These are phyloP conservation scores for Rhopalosiphum nymphaeae DNA, from an alignment of 2,888 invertebrate species.

Conservation along the genomic window DNA sequence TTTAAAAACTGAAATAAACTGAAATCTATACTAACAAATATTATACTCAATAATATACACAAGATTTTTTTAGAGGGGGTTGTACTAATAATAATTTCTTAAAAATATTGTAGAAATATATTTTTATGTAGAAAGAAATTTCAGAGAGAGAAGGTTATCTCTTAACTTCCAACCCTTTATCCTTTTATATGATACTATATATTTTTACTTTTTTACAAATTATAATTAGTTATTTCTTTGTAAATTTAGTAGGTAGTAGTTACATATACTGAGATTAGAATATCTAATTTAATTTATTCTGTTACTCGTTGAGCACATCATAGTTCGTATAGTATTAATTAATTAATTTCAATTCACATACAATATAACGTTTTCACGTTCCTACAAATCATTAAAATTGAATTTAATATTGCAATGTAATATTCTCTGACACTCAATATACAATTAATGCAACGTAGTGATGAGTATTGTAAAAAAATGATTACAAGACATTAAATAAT, in stretches of 20 bases:
- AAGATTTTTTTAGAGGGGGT: background rate
- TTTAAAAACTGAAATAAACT: background rate
- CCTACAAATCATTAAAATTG: background rate
- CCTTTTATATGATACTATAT: background rate
- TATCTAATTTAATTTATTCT: background rate
- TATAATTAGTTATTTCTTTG: background rate
- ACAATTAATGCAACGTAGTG: background rate
- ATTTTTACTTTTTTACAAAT: background rate
- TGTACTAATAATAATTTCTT: background rate
- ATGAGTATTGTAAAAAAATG: background rate
- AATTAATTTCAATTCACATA: background rate
- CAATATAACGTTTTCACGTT: background rate
- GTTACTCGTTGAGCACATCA: background rate
- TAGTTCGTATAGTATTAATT: background rate
- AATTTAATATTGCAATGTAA: background rate
- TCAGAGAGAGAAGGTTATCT: no score
- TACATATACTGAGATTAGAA: background rate
- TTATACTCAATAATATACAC: background rate
- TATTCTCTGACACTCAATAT: background rate
- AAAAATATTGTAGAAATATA: background rate
- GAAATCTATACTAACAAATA: background rate
- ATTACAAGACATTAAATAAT: background rate
- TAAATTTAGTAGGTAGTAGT: background rate
- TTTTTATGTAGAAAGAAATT: background rate
- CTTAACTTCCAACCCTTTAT: background rate